Evolutionary conservation across 2,888 invertebrate species (phyloP).

Genomic region (Lumbricus terrestris): DNA sequence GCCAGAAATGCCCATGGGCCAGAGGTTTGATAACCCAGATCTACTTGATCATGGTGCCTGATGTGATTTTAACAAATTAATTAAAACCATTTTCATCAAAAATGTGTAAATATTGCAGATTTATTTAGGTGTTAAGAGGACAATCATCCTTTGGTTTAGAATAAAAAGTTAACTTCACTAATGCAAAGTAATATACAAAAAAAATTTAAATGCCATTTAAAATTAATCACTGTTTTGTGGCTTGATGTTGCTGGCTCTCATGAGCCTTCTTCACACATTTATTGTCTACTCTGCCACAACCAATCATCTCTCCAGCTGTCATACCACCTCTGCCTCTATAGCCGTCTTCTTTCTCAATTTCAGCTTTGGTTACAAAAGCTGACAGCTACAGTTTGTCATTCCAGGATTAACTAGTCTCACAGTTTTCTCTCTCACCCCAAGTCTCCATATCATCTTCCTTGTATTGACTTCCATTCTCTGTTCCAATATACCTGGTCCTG

Average conservation of each 20-base stretch:
- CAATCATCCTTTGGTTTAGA: not conserved
- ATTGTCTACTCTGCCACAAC: not conserved
- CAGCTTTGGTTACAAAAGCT: not conserved
- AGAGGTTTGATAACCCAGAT: not conserved
- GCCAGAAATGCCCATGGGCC: not conserved
- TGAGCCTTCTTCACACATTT: not conserved
- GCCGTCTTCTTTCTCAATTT: not conserved
- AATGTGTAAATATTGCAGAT: not conserved
- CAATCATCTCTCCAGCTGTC: not conserved
- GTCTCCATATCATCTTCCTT: not conserved
- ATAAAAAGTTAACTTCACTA: not conserved
- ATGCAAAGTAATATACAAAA: not conserved
- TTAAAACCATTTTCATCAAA: not conserved
- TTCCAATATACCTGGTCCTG: too few species aligned
- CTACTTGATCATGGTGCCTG: not conserved
- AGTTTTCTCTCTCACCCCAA: not conserved
- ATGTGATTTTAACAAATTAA: not conserved
- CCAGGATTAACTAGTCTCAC: not conserved
- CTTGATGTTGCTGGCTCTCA: not conserved
- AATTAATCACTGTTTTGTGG: not conserved
- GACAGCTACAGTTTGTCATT: not conserved
- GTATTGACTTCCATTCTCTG: too few species aligned
- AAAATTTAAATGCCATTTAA: not conserved
- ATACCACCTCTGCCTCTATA: not conserved
- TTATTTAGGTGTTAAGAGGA: not conserved